Percentiles rank a stretch among this genome's conserved stretches.
These are phyloP conservation scores for Lepidocyrtoides sp. DNA, from an alignment of 2,888 invertebrate genomes.

Conservation along the genomic window DNA sequence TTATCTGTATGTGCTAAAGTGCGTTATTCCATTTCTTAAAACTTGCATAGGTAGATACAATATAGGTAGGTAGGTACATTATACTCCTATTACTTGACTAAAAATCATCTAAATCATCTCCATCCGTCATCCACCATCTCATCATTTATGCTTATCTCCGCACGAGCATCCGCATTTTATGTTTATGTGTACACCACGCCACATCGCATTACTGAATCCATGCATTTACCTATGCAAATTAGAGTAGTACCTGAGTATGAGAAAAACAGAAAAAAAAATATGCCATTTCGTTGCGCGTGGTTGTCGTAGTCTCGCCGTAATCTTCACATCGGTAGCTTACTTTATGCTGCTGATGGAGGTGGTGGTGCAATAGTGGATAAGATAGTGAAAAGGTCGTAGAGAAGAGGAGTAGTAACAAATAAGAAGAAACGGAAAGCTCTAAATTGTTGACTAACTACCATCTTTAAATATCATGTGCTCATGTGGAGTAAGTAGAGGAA, in stretches of 20 bases:
- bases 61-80: too few species aligned
- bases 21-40: not conserved
- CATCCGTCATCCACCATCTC: constrained; percentile 43
- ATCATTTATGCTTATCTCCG: constrained; percentile 61
- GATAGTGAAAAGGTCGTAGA: not conserved
- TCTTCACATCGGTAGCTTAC: too few species aligned
- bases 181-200: constrained; percentile 14
- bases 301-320: constrained; percentile 19
- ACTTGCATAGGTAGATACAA: too few species aligned
- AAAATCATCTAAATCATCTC: constrained; percentile 24
- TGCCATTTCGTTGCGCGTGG: not conserved
- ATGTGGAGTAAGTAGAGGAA: not conserved
- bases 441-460: not conserved
- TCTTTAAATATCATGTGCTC: not conserved
- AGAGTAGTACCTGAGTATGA: not conserved
- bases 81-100: not conserved
- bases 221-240: constrained; percentile 48
- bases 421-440: constrained; percentile 40
- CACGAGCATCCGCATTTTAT: constrained; percentile 61
- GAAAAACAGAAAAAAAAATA: not conserved
- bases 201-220: not conserved
- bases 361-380: not conserved
- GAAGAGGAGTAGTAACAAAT: not conserved
- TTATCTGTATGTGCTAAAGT: not conserved
- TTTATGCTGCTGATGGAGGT: not conserved